These are phyloP conservation scores for Brassicogethes aeneus DNA, from an alignment of 2,888 invertebrate genomes.

Conservation along the genomic window DNA sequence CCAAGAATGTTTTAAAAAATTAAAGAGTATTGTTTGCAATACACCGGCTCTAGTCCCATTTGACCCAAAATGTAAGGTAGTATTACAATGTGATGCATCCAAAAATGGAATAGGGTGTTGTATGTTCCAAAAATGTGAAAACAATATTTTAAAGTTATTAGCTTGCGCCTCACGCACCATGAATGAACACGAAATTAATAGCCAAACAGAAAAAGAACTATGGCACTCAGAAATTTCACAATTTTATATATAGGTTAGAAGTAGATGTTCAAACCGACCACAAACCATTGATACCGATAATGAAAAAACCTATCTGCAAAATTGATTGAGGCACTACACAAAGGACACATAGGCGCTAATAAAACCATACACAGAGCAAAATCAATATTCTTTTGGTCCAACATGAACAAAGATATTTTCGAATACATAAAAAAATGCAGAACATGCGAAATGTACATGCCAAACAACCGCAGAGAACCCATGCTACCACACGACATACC, in stretches of 20 bases:
- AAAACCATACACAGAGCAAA: slow-evolving; percentile 7
- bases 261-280: slow-evolving; percentile 17
- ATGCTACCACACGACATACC: not conserved
- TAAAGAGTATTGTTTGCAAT: slow-evolving; percentile 13
- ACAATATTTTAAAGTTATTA: slow-evolving; percentile 11
- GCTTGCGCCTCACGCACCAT: slow-evolving; percentile 13
- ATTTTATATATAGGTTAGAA: slow-evolving; percentile 13
- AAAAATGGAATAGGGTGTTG: slow-evolving; percentile 17
- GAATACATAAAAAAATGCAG: slow-evolving; percentile 7
- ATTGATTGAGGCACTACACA: slow-evolving; percentile 4
- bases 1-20: slow-evolving; percentile 11
- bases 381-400: slow-evolving; percentile 2
- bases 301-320: slow-evolving; percentile 17
- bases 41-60: slow-evolving; percentile 15
- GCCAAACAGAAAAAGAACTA: slow-evolving; percentile 17
- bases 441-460: slow-evolving; percentile 8
- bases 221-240: slow-evolving; percentile 16
- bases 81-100: slow-evolving; percentile 15
- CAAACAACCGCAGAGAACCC: slow-evolving; percentile 2
- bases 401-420: slow-evolving; percentile 3
- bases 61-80: slow-evolving; percentile 12
- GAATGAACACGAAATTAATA: slow-evolving; percentile 11
- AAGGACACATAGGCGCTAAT: slow-evolving; percentile 3
- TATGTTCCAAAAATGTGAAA: slow-evolving; percentile 13
- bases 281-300: slow-evolving; percentile 16